These are phyloP conservation scores for Botrylloides violaceus DNA, from an alignment of 23 tunicate species.

Conservation along the genomic window DNA sequence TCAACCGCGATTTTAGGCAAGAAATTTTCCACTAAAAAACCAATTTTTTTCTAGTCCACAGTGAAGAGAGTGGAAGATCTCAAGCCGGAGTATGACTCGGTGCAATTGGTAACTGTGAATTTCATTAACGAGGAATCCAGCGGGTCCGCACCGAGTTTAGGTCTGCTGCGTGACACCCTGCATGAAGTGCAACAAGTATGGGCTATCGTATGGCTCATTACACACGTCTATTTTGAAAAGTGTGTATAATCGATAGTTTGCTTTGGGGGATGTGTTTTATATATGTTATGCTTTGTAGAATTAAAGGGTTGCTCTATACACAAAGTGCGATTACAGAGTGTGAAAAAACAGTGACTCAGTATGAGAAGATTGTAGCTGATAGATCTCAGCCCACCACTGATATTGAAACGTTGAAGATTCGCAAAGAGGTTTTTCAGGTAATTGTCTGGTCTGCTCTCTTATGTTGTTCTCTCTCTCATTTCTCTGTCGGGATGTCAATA, in stretches of 20 bases:
- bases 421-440: constrained; percentile 19
- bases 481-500: no score
- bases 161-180: constrained; percentile 35
- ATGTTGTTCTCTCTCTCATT: no score
- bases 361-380: constrained; percentile 18
- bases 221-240: constrained; percentile 74
- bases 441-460: no score
- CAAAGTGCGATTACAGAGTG: constrained; percentile 34
- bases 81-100: constrained; percentile 57
- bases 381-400: constrained; percentile 12
- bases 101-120: constrained; percentile 53
- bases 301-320: constrained; percentile 49
- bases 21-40: background rate
- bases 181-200: constrained; percentile 57
- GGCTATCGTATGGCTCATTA: constrained; percentile 64
- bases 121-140: constrained; percentile 59
- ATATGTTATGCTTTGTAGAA: constrained; percentile 19
- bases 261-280: background rate
- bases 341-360: constrained; percentile 25
- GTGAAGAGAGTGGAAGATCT: constrained; percentile 38
- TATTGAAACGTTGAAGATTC: background rate
- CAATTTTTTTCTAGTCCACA: constrained; percentile 17
- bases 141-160: constrained; percentile 23
- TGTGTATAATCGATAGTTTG: constrained; percentile 7
- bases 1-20: background rate